phyloP scores from a whole-genome alignment of 2,888 invertebrate species.

The Luperina testacea region DNA sequence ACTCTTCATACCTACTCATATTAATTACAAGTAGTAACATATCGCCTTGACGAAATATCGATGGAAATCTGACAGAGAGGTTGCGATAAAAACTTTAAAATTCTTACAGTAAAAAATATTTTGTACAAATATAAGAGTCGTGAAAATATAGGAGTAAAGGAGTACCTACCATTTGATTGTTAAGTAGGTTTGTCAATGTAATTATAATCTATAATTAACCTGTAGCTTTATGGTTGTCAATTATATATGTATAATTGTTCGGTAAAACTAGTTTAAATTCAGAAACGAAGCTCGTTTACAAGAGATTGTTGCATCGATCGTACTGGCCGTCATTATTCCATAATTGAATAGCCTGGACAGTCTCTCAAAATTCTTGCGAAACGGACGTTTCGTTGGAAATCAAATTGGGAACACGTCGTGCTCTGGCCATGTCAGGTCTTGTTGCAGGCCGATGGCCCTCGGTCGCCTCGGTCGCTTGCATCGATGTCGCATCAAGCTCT shows the following conservation, averaged over 20 bases:
- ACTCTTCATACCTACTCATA: background rate
- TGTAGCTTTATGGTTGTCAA: background rate
- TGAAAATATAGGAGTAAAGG: background rate
- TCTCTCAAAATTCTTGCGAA: constrained; percentile 16
- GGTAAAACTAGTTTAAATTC: constrained; percentile 2
- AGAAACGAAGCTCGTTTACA: constrained; percentile 9
- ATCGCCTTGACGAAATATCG: background rate
- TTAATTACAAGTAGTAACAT: background rate
- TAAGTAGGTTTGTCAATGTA: background rate
- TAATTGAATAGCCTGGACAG: constrained; percentile 20
- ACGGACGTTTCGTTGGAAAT: constrained; percentile 69
- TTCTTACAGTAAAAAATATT: background rate
- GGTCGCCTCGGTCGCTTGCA: constrained; percentile 75
- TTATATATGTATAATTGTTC: background rate
- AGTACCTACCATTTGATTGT: background rate
- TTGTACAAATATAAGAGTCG: background rate
- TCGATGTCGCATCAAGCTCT: constrained; percentile 78
- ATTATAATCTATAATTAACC: background rate
- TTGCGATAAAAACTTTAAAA: background rate
- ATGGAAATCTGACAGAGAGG: background rate
- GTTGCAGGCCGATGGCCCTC: constrained; percentile 71
- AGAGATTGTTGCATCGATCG: constrained; percentile 21
- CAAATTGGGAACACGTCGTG: constrained; percentile 77
- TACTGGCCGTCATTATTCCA: constrained; percentile 16
- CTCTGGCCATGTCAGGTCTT: constrained; percentile 70